A percentile compares a stretch with the other conserved stretches of the same genome.
Conservation (phyloP, 1,140 invertebrate species). For the Atopsyche davidsoni region DNA sequence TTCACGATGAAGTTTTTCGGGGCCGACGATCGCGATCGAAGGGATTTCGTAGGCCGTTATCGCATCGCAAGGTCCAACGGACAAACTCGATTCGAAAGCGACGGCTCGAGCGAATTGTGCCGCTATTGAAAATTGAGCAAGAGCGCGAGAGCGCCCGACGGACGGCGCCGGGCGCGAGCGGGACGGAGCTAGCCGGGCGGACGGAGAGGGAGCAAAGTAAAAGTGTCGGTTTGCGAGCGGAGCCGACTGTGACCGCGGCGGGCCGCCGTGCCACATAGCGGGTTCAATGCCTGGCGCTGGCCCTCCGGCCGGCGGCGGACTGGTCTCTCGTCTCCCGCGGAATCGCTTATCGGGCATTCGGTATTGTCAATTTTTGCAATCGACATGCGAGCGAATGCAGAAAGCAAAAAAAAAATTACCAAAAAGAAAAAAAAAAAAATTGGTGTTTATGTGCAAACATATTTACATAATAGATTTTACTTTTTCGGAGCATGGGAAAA, state of each 20-base stretch:
- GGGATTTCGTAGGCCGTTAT: no score
- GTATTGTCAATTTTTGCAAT: no score
- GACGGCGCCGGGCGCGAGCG: conserved; percentile 5
- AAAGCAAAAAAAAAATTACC: conserved; percentile 1
- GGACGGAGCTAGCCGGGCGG: conserved; percentile 4
- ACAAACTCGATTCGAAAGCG: no score
- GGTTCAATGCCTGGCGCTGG: conserved; percentile 25
- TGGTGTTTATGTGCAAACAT: not conserved
- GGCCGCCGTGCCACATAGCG: conserved; percentile 26
- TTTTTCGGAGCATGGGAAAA: no score
- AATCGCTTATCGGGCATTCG: not conserved
- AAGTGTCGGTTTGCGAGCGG: conserved; percentile 27
- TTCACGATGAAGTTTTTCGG: no score
- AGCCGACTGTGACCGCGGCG: no score
- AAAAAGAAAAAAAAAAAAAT: not conserved
- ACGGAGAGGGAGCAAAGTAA: conserved; percentile 30
- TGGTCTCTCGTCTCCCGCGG: conserved; percentile 5
- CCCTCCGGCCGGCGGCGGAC: conserved; percentile 18
- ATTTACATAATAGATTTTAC: no score
- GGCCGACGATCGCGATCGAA: no score
- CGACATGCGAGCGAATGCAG: not conserved
- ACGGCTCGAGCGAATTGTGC: conserved; percentile 22
- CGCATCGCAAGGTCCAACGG: no score
- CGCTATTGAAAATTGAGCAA: conserved; percentile 20
- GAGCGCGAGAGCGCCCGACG: not conserved